phyloP scores from a whole-genome alignment of 1,140 invertebrate species.

The Drosophila mayri region DNA sequence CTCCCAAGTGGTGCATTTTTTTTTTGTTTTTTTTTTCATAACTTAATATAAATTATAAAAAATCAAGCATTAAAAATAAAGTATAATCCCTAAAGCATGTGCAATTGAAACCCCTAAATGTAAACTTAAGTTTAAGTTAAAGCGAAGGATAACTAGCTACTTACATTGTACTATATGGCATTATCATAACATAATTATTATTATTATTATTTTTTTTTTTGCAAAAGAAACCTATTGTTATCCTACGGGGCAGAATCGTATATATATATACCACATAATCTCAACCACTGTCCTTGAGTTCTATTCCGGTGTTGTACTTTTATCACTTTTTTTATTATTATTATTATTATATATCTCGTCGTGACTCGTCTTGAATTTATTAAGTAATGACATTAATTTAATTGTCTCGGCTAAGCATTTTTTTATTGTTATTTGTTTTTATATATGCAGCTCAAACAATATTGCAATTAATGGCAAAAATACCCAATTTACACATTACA shows the following conservation, averaged over 20 bases:
- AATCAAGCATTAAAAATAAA: not conserved
- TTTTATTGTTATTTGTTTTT: constrained; percentile 79
- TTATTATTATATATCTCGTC: constrained; percentile 4
- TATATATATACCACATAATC: constrained; percentile 10
- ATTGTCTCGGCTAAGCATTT: constrained; percentile 57
- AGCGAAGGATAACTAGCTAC: constrained; percentile 25
- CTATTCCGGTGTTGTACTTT: constrained; percentile 66
- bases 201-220: constrained; percentile 28
- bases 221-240: constrained; percentile 50
- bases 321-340: constrained; percentile 13
- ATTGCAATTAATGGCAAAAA: constrained; percentile 49
- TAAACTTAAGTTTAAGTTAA: constrained; percentile 52
- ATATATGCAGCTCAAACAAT: constrained; percentile 73
- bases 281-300: constrained; percentile 17
- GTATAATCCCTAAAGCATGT: constrained; percentile 39
- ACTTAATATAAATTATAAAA: constrained; percentile 1
- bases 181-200: constrained; percentile 27
- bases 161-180: constrained; percentile 60
- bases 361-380: constrained; percentile 31
- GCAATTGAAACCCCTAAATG: constrained; percentile 44
- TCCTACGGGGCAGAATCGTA: constrained; percentile 44
- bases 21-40: constrained; percentile 31
- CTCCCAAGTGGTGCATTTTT: constrained; percentile 66
- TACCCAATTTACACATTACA: constrained; percentile 46
- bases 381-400: constrained; percentile 45